Percentiles rank a stretch among this genome's conserved stretches.
Conservation (phyloP, 2,888 invertebrate genomes). For the Napeogenes inachia region DNA sequence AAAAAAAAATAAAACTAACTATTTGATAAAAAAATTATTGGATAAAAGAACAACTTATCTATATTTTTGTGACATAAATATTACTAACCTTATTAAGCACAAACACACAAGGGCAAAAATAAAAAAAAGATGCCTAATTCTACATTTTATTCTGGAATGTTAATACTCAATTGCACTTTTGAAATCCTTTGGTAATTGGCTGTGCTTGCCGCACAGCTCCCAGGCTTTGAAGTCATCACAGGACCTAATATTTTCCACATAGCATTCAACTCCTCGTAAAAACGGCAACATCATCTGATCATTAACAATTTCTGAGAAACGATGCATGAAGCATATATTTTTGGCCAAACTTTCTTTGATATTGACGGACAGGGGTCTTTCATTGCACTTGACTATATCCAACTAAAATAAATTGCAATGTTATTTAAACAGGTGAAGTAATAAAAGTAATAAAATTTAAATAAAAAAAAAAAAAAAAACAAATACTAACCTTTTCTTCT, state of each 20-base stretch:
- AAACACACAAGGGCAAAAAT: constrained; percentile 18
- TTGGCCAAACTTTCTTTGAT: constrained; percentile 67
- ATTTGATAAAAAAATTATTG: neutral
- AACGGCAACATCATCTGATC: constrained; percentile 69
- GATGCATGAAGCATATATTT: constrained; percentile 66
- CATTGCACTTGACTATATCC: constrained; percentile 65
- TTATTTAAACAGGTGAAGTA: constrained; percentile 1
- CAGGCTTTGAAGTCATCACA: constrained; percentile 71
- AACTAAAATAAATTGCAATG: constrained; percentile 49
- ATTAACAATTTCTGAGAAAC: constrained; percentile 64
- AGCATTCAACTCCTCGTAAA: constrained; percentile 66
- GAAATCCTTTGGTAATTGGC: constrained; percentile 67
- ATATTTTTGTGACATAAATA: neutral
- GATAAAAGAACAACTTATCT: neutral
- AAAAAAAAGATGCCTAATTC: constrained; percentile 35
- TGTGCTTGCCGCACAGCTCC: constrained; percentile 65
- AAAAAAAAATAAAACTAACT: neutral
- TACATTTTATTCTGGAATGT: constrained; percentile 55
- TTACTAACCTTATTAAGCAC: neutral
- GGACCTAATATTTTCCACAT: constrained; percentile 60
- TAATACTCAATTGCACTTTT: constrained; percentile 70
- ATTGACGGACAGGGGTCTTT: constrained; percentile 57
- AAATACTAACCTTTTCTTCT: constrained; percentile 55
- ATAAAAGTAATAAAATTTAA: neutral
- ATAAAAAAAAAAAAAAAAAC: neutral